Evolutionary conservation across 1,140 invertebrate species (phyloP), one percentile per base, ranked within the genome.

Genomic region (Trichonephila inaurata): DNA sequence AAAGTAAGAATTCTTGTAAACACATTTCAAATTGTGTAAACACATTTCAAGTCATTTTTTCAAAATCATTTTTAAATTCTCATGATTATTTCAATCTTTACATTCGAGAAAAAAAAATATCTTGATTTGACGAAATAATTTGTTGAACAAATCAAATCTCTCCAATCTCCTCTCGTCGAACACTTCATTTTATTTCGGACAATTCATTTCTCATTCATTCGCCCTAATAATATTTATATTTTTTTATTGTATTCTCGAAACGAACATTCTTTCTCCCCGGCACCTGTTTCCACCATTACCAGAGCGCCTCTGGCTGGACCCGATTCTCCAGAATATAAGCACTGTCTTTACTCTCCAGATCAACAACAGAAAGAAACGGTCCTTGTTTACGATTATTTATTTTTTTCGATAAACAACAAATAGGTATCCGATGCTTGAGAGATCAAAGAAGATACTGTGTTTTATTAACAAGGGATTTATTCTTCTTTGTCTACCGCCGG

Each of bases 381-480:
- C 24, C 28, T 62, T 40, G 88, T 89, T 89, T 89, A 66, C 64
- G 66, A 89, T 62, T 77, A 40, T 72, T 89, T 77, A 33, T 77
- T 77, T 77, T 77, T 77, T 28, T 62, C 88, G 69, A 89, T 89
- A 89, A 89, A 77, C 88, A 72, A 89, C 88, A 89, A 89, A 89
- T 89, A 51, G 88, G 86, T 88, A 88, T 64, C 86, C 61, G 86
- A 88, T 88, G 86, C 86, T 88, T 88, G 61, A 88, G 66, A 89
- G 88, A 89, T 89, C 88, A 89, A 77, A 89, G 66, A 58, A 77
- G 66, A 89, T 89, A 61, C 88, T 89, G 66, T 77, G 88, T 89
- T 89, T 89, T 89, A 89, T 89, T 89, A 77, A 89, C 88, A 89
- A 89, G 66, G 58, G 64, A 89, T 89, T 89, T 89, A 89, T 44